Conservation (phyloP, 2,113 vertebrate genomes). For the Strigops habroptila region DNA sequence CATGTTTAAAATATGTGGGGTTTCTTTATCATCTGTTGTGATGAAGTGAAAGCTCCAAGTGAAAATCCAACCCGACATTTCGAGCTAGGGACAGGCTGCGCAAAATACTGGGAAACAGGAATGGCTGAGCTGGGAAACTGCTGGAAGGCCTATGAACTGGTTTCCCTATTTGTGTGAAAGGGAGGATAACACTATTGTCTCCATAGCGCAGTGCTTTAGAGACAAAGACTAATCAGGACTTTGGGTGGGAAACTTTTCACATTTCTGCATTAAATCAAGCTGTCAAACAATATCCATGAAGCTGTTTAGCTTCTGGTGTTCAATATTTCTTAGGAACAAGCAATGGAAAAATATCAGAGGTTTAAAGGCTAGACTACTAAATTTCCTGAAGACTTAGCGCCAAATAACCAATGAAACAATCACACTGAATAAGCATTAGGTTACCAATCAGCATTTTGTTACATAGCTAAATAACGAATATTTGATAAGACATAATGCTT, state of each 20-base stretch:
- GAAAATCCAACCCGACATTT: neutral
- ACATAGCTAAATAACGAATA: slow-evolving; percentile 62
- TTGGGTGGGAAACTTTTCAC: neutral
- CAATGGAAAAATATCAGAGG: neutral
- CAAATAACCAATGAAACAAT: slow-evolving; percentile 43
- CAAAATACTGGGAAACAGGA: neutral
- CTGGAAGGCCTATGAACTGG: neutral
- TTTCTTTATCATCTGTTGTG: neutral
- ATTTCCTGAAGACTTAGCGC: slow-evolving; percentile 13
- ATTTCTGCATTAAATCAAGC: neutral
- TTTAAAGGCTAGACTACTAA: slow-evolving; percentile 20
- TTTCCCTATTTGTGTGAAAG: neutral
- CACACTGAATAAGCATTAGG: neutral
- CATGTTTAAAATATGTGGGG: rapidly evolving
- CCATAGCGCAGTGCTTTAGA: neutral
- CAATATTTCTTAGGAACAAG: slow-evolving; percentile 1
- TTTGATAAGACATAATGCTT: slow-evolving; percentile 52
- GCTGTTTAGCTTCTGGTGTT: neutral
- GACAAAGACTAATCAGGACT: neutral
- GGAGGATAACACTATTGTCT: neutral
- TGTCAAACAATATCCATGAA: slow-evolving; percentile 4
- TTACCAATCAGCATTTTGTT: slow-evolving; percentile 32
- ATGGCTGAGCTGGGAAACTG: neutral
- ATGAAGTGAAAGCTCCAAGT: neutral
- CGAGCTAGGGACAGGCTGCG: neutral